Evolutionary conservation across 1,140 invertebrate species (phyloP).

Genomic region (Drosophila pseudoananassae): DNA sequence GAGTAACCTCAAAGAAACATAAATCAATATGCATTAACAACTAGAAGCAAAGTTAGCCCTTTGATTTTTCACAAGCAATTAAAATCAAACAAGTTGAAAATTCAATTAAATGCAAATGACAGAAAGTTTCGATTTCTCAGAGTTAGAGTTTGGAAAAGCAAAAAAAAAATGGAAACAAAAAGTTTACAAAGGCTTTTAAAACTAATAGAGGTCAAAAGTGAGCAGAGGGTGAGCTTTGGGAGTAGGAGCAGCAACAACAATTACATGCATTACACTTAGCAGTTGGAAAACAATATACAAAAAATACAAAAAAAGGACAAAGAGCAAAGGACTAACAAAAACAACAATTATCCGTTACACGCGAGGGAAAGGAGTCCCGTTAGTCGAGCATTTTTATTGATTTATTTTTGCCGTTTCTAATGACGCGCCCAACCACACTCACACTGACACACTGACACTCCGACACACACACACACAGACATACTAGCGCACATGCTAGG

Average conservation of each 20-base stretch:
- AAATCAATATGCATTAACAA: background rate
- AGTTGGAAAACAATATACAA: conserved; percentile 38
- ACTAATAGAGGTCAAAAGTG: conserved; percentile 3
- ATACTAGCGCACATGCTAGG: conserved; percentile 13
- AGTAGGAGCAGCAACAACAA: conserved; percentile 12
- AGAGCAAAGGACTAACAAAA: conserved; percentile 16
- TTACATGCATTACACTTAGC: conserved; percentile 41
- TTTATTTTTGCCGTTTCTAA: conserved; percentile 78
- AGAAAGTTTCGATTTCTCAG: background rate
- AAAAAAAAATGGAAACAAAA: background rate
- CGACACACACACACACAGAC: conserved; percentile 20
- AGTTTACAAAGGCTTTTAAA: background rate
- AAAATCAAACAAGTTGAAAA: conserved; percentile 3
- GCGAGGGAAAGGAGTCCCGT: conserved; percentile 48
- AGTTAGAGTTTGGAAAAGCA: background rate
- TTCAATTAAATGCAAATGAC: conserved; percentile 3
- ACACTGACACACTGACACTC: conserved; percentile 59
- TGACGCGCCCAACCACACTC: conserved; percentile 62
- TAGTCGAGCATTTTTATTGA: conserved; percentile 73
- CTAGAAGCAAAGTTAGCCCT: background rate
- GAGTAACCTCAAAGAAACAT: background rate
- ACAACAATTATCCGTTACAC: conserved; percentile 40
- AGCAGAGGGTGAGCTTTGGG: background rate
- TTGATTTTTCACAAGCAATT: conserved; percentile 2
- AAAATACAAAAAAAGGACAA: conserved; percentile 19